Evolutionary conservation across 2,888 invertebrate genomes (phyloP).

Genomic region (Dermolepida albohirtum): DNA sequence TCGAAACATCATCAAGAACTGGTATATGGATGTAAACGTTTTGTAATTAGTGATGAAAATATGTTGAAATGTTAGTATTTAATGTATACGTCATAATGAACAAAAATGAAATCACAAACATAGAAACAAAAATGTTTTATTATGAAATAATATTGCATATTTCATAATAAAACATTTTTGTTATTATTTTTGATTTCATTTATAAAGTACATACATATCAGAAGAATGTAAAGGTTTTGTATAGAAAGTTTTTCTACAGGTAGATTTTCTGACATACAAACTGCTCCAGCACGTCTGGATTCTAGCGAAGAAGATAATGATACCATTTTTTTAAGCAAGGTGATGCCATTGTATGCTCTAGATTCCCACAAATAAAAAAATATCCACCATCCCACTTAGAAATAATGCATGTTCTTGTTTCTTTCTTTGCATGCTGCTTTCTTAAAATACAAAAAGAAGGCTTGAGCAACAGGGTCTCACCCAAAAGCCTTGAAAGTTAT

Average conservation of each 20-base stretch:
- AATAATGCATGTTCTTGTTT: conserved; percentile 54
- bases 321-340: conserved; percentile 41
- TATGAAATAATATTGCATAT: no score
- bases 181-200: no score
- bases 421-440: conserved; percentile 54
- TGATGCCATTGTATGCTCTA: conserved; percentile 32
- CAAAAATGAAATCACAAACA: no score
- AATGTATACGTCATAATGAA: no score
- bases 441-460: conserved; percentile 18
- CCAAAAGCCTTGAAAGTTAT: conserved; percentile 45
- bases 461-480: conserved; percentile 14
- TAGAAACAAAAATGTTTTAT: no score
- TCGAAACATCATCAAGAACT: no score
- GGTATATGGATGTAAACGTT: no score
- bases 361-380: conserved; percentile 33
- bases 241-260: conserved; percentile 46
- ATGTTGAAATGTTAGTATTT: no score
- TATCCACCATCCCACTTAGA: conserved; percentile 37
- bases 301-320: conserved; percentile 50
- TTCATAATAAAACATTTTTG: no score
- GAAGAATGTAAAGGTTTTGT: conserved; percentile 9
- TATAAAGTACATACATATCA: no score
- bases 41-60: no score
- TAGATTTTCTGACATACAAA: conserved; percentile 60
- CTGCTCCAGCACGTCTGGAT: conserved; percentile 64